Evolutionary conservation across 2,113 vertebrate species (phyloP), one percentile per base, ranked within the genome.

Genomic region (Brachionichthys hirsutus): DNA sequence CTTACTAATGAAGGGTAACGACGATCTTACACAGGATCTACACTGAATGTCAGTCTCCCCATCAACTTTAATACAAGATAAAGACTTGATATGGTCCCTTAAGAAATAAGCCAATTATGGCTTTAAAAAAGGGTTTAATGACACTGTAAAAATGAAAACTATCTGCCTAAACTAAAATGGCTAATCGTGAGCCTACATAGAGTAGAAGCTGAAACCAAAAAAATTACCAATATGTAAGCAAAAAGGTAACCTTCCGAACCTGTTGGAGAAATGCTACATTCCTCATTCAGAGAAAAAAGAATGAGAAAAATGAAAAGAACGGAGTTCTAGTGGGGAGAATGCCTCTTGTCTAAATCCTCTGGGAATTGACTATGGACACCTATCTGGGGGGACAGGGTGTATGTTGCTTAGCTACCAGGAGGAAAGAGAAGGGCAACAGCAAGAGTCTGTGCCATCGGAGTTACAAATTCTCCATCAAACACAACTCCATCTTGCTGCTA

Each of bases 361-460:
- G 63, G 50, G 46, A 41, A 56, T 75, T 83, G 16, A 67, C 66
- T 45, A 56, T 35, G 62, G 68, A 71, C 70, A 57, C 65, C 75
- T 69, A 17, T 79, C 59, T 63, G 55, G 70, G 53, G 72, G 48
- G 65, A 59, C 20, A 0, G 14, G 58, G 56, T 16, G 24, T 34
- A 22, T 55, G 84, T 88, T 84, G 84, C 84, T 79, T 67, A 55
- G 83, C 62, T 82, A 88, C 84, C 24, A n/a, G 6, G 58, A 51
- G 30, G 53, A 62, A 30, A 66, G 59, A 67, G 70, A 69, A 75
- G 67, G 73, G 60, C 75, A 78, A 54, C 77, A 80, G 75, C 62
- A 22, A 61, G 75, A 68, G 76, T 58, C 52, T 54, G 52, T 36
- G 30, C 48, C n/a, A 49, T 53, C 16, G 20, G 16, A 48, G 55